These are phyloP conservation scores for Drosophila nigromelanica DNA, from an alignment of 1,140 invertebrate genomes.

Conservation along the genomic window DNA sequence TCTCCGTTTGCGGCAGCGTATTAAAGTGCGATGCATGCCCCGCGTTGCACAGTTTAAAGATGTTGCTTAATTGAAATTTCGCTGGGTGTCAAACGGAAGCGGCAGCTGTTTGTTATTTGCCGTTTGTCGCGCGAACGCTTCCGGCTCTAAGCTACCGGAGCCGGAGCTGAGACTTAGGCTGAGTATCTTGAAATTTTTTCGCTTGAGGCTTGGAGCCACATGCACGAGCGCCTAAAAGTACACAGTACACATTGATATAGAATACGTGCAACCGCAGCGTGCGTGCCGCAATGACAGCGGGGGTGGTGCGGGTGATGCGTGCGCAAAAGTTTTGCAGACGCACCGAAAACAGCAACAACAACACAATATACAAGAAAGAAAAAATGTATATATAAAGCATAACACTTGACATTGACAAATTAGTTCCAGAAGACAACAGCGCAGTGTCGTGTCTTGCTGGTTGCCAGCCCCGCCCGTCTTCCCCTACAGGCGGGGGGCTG, in stretches of 20 bases:
- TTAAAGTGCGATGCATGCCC: constrained; percentile 33
- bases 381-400: constrained; percentile 71
- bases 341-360: constrained; percentile 38
- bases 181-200: not conserved
- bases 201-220: constrained; percentile 16
- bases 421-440: constrained; percentile 78
- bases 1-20: not conserved
- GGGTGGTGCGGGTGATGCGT: constrained; percentile 33
- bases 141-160: constrained; percentile 22
- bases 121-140: constrained; percentile 47
- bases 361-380: constrained; percentile 13
- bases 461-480: not conserved
- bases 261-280: constrained; percentile 67
- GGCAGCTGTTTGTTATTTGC: constrained; percentile 53
- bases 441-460: constrained; percentile 26
- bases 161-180: not conserved
- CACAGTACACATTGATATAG: constrained; percentile 68
- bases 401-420: constrained; percentile 84
- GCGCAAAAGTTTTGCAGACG: constrained; percentile 63
- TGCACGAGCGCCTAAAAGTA: constrained; percentile 68
- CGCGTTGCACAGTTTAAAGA: constrained; percentile 34
- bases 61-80: constrained; percentile 66
- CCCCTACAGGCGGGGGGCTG: constrained; percentile 1
- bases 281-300: constrained; percentile 4
- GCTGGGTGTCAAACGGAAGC: constrained; percentile 26